Base-by-base conservation (phyloP, 2,888 invertebrate genomes). In the Schrankia costaestrigalis region DNA sequence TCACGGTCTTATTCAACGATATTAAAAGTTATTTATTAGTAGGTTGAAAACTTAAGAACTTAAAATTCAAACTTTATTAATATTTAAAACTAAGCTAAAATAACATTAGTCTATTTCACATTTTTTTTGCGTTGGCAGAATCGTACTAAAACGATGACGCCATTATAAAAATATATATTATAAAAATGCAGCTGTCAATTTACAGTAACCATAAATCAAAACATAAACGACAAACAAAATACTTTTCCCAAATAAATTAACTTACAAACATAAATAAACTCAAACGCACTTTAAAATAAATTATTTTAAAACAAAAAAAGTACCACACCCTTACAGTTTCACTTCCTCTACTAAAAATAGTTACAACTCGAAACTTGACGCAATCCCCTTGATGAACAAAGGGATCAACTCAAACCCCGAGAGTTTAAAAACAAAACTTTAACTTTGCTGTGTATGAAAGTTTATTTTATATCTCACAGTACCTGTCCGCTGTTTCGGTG, bases 271-370 rank as follows among this genome's bases (percentile, higher is more conserved):
- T 54, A 55, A 52, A 55, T 55, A 34, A 27, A 25, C 7, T 35
- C 21, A 2, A 8, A 1, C 31, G 21, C 15, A 28, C 25, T 32
- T 35, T 19, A 37, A 41, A 49, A 37, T 36, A 38, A 9, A 10
- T 30, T 17, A 37, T 19, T 27, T 35, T 29, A 18, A 31, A 15
- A 46, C 31, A 14, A 32, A 50, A 50, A 50, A 37, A 43, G 10
- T 15, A 17, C 31, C 18, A 19, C 33, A 26, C 24, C 47, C 37
- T 40, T 23, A 13, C 31, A 38, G 26, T 14, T 15, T 3, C 9
- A 49, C 44, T 48, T 56, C 55, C 46, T 43, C 11, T 7, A 15
- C 47, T 41, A 56, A 41, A 50, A 42, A 47, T 44, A 47, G 42
- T 31, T 40, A 13, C 28, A 34, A 39, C 36, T 19, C 35, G 9